A percentile compares a stretch with the other conserved stretches of the same genome.
These are phyloP conservation scores for Aptenodytes patagonicus DNA, from an alignment of 2,113 vertebrate species.

Conservation along the genomic window DNA sequence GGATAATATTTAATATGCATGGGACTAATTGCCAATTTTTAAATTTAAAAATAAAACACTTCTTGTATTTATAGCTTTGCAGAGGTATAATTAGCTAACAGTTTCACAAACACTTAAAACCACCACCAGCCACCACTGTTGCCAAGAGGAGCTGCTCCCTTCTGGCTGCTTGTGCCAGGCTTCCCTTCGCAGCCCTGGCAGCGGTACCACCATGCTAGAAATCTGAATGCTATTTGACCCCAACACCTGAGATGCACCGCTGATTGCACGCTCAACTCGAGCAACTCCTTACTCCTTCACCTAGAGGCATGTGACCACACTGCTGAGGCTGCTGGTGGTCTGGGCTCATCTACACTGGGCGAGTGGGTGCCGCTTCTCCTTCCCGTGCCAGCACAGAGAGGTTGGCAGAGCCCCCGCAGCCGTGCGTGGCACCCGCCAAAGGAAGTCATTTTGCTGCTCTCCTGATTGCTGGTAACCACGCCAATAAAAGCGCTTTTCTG, in stretches of 20 bases:
- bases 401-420: background rate
- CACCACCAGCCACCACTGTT: background rate
- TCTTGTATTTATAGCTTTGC: background rate
- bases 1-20: background rate
- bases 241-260: background rate
- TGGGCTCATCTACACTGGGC: background rate
- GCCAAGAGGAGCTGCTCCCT: background rate
- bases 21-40: background rate
- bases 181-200: background rate
- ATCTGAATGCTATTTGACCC: rapidly evolving
- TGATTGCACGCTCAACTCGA: background rate
- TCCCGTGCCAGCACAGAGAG: rapidly evolving
- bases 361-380: background rate
- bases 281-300: background rate
- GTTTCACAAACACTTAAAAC: background rate
- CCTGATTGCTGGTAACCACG: rapidly evolving
- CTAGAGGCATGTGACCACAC: rapidly evolving
- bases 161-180: background rate
- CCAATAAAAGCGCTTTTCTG: background rate
- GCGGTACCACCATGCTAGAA: rapidly evolving
- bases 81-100: background rate
- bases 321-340: background rate
- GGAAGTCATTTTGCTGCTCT: background rate
- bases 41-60: background rate
- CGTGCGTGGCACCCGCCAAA: rapidly evolving